phyloP scores from a whole-genome alignment of 2,797 vertebrate genomes.

The Takifugu rubripes region DNA sequence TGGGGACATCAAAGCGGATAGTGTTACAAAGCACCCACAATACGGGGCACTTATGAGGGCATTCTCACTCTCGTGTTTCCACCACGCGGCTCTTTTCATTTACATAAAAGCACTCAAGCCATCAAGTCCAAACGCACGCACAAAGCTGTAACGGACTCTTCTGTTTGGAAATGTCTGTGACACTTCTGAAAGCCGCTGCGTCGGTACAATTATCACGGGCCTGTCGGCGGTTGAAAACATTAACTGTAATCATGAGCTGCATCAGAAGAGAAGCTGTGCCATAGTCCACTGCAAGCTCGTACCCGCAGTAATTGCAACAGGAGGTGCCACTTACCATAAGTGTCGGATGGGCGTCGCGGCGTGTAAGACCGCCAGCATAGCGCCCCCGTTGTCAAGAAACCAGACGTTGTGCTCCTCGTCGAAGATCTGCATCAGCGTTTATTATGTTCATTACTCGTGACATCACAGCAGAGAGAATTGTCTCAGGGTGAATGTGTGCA shows the following conservation, averaged over 20 bases:
- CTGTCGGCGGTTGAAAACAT: slow-evolving; percentile 66
- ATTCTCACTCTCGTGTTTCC: slow-evolving; percentile 62
- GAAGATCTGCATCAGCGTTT: slow-evolving; percentile 80
- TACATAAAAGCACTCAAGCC: slow-evolving; percentile 76
- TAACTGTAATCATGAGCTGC: slow-evolving; percentile 57
- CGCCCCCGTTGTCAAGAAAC: slow-evolving; percentile 95
- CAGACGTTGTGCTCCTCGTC: slow-evolving; percentile 93
- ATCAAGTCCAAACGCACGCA: slow-evolving; percentile 62
- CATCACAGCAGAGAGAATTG: too few relatives aligned
- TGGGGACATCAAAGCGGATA: slow-evolving; percentile 67
- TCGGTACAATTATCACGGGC: slow-evolving; percentile 49
- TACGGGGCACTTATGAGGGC: slow-evolving; percentile 63
- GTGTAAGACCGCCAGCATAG: slow-evolving; percentile 89
- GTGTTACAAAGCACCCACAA: slow-evolving; percentile 64
- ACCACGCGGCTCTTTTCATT: slow-evolving; percentile 58
- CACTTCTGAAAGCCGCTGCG: slow-evolving; percentile 52
- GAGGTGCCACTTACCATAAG: slow-evolving; percentile 82
- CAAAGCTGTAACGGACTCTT: slow-evolving; percentile 62
- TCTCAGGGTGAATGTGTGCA: slow-evolving; percentile 1
- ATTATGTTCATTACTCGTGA: too few relatives aligned
- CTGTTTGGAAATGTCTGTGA: slow-evolving; percentile 52
- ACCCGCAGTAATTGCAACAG: slow-evolving; percentile 27
- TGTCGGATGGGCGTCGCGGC: slow-evolving; percentile 84
- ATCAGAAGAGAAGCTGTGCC: slow-evolving; percentile 3
- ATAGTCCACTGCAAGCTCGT: slow-evolving; percentile 13